Evolutionary conservation across 2,888 invertebrate genomes (phyloP), one percentile per base, ranked within the genome.

Genomic region (Acrobasis repandana): DNA sequence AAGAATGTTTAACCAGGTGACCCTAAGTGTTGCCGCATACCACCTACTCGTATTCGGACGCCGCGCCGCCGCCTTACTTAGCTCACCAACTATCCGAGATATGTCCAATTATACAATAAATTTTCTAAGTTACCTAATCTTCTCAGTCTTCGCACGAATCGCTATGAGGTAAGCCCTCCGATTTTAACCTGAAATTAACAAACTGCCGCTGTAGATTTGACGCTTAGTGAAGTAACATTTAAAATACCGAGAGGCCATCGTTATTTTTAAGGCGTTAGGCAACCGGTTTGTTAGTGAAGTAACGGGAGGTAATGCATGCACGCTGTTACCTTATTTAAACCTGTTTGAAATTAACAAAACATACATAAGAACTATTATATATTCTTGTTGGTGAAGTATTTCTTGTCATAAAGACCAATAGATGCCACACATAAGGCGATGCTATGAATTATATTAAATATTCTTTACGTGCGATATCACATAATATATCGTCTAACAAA

Each of bases 181-280:
- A 76, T 84, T 85, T 88, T 66, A 86, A 84, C 87, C 89, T 88
- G 89, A 85, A 88, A 89, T 76, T 80, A 82, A 84, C 77, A 85
- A 87, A 84, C 82, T 75, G 74, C 73, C 75, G 75, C 83, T 83
- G 79, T 79, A 73, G 72, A 67, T 69, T 67, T 67, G 62, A 61
- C 68, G 67, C 51, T 51, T 15, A 51, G 51, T n/a, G 51, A 51
- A 50, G 20, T 14, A n/a, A n/a, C n/a, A n/a, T n/a, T n/a, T n/a
- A n/a, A n/a, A n/a, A n/a, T n/a, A n/a, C n/a, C n/a, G n/a, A n/a
- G n/a, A n/a, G n/a, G n/a, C n/a, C n/a, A n/a, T n/a, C n/a, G n/a
- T n/a, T n/a, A n/a, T n/a, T n/a, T n/a, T n/a, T n/a, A n/a, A n/a
- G n/a, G n/a, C n/a, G n/a, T n/a, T n/a, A n/a, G n/a, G n/a, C n/a